Evolutionary conservation across 2,113 vertebrate genomes (phyloP).

Genomic region (Pseudopodoces humilis): DNA sequence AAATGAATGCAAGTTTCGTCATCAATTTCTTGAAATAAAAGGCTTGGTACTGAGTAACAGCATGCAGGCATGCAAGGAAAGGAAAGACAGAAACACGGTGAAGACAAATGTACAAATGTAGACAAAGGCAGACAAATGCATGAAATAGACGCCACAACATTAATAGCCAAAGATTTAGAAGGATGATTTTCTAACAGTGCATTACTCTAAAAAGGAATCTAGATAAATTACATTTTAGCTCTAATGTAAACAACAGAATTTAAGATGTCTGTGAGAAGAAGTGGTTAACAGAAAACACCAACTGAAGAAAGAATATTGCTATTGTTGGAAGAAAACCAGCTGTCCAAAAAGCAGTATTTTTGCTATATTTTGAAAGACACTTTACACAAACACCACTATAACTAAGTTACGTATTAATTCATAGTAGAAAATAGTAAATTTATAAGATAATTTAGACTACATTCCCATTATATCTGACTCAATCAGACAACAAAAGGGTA

Average conservation of each 20-base stretch:
- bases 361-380: background rate
- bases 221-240: background rate
- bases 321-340: background rate
- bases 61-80: slow-evolving; percentile 68
- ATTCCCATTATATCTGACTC: background rate
- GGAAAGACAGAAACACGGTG: slow-evolving; percentile 54
- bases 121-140: slow-evolving; percentile 48
- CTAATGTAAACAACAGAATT: background rate
- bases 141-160: slow-evolving; percentile 20
- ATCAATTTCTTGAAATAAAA: slow-evolving; percentile 73
- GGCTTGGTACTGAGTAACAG: slow-evolving; percentile 52
- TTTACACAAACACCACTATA: background rate
- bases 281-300: background rate
- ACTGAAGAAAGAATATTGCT: background rate
- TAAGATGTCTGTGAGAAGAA: background rate
- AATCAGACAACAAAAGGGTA: background rate
- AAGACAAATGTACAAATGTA: slow-evolving; percentile 47
- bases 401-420: background rate
- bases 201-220: background rate
- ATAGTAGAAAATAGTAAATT: background rate
- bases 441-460: background rate
- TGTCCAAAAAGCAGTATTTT: background rate
- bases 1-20: slow-evolving; percentile 59
- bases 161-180: slow-evolving; percentile 1
- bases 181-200: background rate